A percentile compares a stretch with the other conserved stretches of the same genome.
Conservation (phyloP, 37 sponge, comb jelly and placozoan genomes). For the Halichondria panicea region DNA sequence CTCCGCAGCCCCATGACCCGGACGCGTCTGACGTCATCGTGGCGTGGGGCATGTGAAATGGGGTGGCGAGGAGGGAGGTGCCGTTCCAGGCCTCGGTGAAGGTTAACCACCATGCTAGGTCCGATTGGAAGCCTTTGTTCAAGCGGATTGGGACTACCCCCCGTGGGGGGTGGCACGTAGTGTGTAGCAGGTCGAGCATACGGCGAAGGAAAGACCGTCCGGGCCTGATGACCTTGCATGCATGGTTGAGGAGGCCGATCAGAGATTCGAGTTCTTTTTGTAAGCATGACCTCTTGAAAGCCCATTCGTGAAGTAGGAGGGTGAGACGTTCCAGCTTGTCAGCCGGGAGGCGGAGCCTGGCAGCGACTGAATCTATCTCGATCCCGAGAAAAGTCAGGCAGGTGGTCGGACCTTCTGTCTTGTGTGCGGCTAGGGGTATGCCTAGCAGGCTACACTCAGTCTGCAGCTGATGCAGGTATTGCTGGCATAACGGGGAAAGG, state of each 20-base stretch:
- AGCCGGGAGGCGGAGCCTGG: too few relatives aligned
- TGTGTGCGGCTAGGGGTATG: slow-evolving; percentile 43
- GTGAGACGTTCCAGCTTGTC: slow-evolving; percentile 4
- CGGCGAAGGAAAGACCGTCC: too few relatives aligned
- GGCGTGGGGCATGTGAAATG: neutral
- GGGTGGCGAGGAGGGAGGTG: slow-evolving; percentile 5
- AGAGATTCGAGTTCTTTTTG: slow-evolving; percentile 32
- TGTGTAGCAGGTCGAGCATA: slow-evolving; percentile 24
- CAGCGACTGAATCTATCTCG: slow-evolving; percentile 11
- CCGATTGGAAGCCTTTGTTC: slow-evolving; percentile 18
- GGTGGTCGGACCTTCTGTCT: slow-evolving; percentile 49
- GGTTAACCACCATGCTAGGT: slow-evolving; percentile 35
- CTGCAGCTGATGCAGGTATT: neutral
- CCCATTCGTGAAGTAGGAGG: neutral
- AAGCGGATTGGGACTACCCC: slow-evolving; percentile 22
- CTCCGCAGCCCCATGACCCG: slow-evolving; percentile 63
- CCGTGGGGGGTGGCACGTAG: too few relatives aligned
- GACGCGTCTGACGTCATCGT: slow-evolving; percentile 52
- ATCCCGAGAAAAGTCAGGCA: slow-evolving; percentile 47
- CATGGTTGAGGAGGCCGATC: slow-evolving; percentile 35
- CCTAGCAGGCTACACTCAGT: slow-evolving; percentile 22
- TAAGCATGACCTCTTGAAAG: neutral
- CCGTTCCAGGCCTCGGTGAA: slow-evolving; percentile 18
- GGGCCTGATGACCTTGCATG: slow-evolving; percentile 26
- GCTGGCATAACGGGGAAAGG: slow-evolving; percentile 1